Percentiles rank a stretch among this genome's conserved stretches.
These are phyloP conservation scores for Eustalomyia histrio DNA, from an alignment of 2,888 invertebrate genomes.

Conservation along the genomic window DNA sequence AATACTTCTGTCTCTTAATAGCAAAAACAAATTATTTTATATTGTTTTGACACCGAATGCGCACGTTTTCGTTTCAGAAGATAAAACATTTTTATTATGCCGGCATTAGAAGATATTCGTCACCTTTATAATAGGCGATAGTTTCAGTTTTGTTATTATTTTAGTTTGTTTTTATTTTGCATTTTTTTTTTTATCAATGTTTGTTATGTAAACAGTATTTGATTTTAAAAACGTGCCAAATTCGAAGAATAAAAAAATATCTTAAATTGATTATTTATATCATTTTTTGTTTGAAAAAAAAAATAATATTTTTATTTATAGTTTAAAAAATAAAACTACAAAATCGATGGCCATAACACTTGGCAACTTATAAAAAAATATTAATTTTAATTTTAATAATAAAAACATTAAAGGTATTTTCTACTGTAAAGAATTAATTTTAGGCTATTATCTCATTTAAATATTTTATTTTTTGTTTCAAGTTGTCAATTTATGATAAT, in stretches of 20 bases:
- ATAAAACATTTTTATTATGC: slow-evolving; percentile 47
- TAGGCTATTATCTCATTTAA: no score
- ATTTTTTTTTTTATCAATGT: slow-evolving; percentile 26
- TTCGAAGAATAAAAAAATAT: slow-evolving; percentile 5
- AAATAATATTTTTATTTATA: no score
- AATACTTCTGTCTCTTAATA: not conserved
- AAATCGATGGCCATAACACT: no score
- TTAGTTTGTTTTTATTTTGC: slow-evolving; percentile 16
- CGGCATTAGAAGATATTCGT: slow-evolving; percentile 47
- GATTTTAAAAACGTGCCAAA: slow-evolving; percentile 18
- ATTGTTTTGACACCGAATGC: slow-evolving; percentile 51
- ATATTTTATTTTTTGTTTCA: no score
- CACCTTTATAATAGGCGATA: slow-evolving; percentile 33
- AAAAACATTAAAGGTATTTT: no score
- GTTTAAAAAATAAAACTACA: no score
- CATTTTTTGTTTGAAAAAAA: not conserved
- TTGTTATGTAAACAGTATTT: slow-evolving; percentile 58
- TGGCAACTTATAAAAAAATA: no score
- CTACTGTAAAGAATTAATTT: no score
- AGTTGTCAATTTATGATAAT: no score
- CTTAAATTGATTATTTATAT: slow-evolving; percentile 15
- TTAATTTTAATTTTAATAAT: no score
- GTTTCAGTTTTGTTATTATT: slow-evolving; percentile 19
- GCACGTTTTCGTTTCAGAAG: slow-evolving; percentile 44
- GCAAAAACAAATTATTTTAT: slow-evolving; percentile 19